Evolutionary conservation across 2,888 invertebrate species (phyloP), one percentile per base, ranked within the genome.

Genomic region (Nephrotoma appendiculata): DNA sequence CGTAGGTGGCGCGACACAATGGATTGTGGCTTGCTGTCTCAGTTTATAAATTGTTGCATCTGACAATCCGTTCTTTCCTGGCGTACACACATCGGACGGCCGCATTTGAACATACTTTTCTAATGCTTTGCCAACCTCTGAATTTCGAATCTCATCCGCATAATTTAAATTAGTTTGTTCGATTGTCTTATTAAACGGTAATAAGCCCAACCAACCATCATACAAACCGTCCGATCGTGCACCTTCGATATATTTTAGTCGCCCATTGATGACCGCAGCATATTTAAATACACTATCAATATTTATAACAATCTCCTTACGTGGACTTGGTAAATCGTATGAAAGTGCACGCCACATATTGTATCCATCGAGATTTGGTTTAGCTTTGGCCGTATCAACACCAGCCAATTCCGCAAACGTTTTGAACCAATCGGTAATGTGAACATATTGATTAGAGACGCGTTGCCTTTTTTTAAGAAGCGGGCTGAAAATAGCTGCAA

Each of bases 361-460:
- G 7, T 94, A 90, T 11, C 96, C 95, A 88, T 96, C 95, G 0
- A 86, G 1, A 1, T 88, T 44, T 6, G n/a, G n/a, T 41, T 11
- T 12, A 12, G 12, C n/a, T 41, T 11, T 41, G 12, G 11, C 41
- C 6, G 91, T 86, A 15, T 88, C 42, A 42, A 91, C 90, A 15
- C 89, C 89, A 0, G 91, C 90, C 0, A 90, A 90, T n/a, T 88
- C 89, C 0, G 90, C 90, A 95, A 92, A 91, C 0, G 98, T 97
- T 0, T 97, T 97, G 57, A 97, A 90, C 95, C 96, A 96, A 90
- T 98, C 98, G 5, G 94, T 94, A 11, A 97, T 94, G 89, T 97
- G 97, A 90, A 97, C 94, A 86, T 96, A 91, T 86, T 94, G 92
- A 19, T 93, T 91, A 7, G 93, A 94, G 0, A 96, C 93, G 88